Base-by-base conservation (phyloP, 2,888 invertebrate genomes). In the Pachycephus smyrnensis region DNA sequence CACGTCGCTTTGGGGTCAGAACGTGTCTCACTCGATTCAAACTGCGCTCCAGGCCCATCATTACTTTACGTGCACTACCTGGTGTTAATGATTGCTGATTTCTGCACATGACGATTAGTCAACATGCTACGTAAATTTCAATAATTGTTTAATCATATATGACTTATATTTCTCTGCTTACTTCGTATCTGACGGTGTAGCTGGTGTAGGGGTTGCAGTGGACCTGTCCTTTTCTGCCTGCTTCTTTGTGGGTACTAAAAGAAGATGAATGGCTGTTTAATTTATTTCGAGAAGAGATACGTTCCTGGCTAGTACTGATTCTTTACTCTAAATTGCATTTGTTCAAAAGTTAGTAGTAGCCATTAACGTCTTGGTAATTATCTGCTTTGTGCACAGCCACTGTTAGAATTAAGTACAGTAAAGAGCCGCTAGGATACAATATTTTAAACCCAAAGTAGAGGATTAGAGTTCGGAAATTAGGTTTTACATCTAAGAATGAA, bases 41-140 rank as follows among this genome's bases (percentile, higher is more conserved):
- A 68, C 95, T 94, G 79, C 95, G 92, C 90, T 96, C 96, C 78
- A 96, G 92, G 69, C 95, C 95, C 88, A 95, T 93, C 79, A 96
- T 92, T 76, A 93, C 92, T 86, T 94, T 94, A 77, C 93, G 92
- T 2, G 94, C 93, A 78, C 94, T 94, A 76, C 93, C 92, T 9
- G 93, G 92, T 69, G 93, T 92, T 68, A 91, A 87, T 11, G 83
- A 80, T 75, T 88, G 88, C 55, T 85, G 79, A 75, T 78, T 82
- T 81, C 89, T 90, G 79, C 69, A 73, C 23, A 71, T 33, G 9
- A 12, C 0, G 15, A 55, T 55, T 23, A 55, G 23, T 55, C 23
- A 23, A 55, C 23, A 55, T 23, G 23, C 23, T 55, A 23, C 55
- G 23, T 23, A 23, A 23, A 55, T 55, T 23, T 55, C 9, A 55